Evolutionary conservation across 2,888 invertebrate genomes (phyloP).

Genomic region (Rotaria macrura): DNA sequence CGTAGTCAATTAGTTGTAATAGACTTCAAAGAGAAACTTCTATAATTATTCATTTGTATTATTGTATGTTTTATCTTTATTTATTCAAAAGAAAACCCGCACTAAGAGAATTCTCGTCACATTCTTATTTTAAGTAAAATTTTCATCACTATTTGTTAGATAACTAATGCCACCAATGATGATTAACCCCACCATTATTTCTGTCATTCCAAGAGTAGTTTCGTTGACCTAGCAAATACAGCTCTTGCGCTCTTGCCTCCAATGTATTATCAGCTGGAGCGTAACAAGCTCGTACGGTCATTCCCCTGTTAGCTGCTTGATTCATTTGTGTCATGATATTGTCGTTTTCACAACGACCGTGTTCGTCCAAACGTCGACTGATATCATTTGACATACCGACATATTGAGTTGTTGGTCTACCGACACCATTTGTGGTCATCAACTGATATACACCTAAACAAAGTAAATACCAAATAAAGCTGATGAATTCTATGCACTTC

Average conservation of each 20-base stretch:
- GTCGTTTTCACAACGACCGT: neutral
- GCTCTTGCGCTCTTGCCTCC: neutral
- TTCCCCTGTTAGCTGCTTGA: neutral
- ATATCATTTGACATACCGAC: neutral
- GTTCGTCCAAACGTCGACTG: neutral
- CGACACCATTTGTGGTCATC: neutral
- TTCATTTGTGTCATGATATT: neutral
- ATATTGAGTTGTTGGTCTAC: neutral
- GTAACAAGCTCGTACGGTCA: neutral
- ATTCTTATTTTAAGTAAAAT: no score
- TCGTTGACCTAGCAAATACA: neutral
- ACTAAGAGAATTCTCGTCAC: no score
- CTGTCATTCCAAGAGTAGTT: neutral
- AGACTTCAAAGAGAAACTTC: no score
- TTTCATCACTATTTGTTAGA: no score
- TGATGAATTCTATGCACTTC: no score
- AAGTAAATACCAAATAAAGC: no score
- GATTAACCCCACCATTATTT: neutral
- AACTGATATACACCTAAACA: neutral
- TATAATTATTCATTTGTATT: no score
- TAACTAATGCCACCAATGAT: neutral
- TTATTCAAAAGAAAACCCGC: no score
- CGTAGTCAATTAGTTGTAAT: no score
- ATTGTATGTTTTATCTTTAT: no score
- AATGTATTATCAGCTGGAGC: neutral